Percentiles rank a stretch among this genome's conserved stretches.
phyloP scores from a whole-genome alignment of 2,113 vertebrate species.

The Entelurus aequoreus region DNA sequence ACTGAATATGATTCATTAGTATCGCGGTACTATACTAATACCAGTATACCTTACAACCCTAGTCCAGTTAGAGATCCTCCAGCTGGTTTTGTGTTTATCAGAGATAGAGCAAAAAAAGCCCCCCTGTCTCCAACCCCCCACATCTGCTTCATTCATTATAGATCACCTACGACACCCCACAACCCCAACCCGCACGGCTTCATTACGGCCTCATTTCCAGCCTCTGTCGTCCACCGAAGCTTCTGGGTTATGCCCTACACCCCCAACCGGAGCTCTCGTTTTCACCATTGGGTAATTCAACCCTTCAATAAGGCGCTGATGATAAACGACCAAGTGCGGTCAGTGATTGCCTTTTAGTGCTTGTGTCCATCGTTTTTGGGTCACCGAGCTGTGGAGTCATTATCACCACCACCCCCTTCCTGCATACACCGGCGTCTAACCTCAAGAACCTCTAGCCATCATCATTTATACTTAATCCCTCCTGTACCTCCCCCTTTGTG shows the following conservation, averaged over 20 bases:
- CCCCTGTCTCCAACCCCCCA: slow-evolving; percentile 25
- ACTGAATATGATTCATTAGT: too few relatives aligned
- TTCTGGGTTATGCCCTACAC: not conserved
- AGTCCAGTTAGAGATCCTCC: slow-evolving; percentile 18
- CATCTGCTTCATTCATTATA: slow-evolving; percentile 63
- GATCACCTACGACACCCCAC: slow-evolving; percentile 43
- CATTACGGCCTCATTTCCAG: slow-evolving; percentile 67
- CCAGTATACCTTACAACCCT: not conserved
- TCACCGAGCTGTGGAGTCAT: slow-evolving; percentile 49
- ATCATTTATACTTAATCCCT: not conserved
- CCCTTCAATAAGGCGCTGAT: slow-evolving; percentile 29
- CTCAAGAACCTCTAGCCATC: not conserved
- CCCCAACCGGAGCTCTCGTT: slow-evolving; percentile 13
- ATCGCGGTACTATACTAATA: too few relatives aligned
- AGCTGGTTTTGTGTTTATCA: slow-evolving; percentile 35
- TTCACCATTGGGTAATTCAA: slow-evolving; percentile 37
- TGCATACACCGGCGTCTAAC: not conserved
- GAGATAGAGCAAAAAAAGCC: slow-evolving; percentile 17
- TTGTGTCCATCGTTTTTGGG: slow-evolving; percentile 60
- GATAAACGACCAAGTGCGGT: slow-evolving; percentile 45
- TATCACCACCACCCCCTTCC: slow-evolving; percentile 26
- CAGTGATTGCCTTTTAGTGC: slow-evolving; percentile 64
- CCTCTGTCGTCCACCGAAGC: slow-evolving; percentile 9
- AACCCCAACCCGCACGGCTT: slow-evolving; percentile 59
- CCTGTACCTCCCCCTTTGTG: not conserved